Evolutionary conservation across 1,140 invertebrate genomes (phyloP).

Genomic region (Dinothrombium tinctorium): DNA sequence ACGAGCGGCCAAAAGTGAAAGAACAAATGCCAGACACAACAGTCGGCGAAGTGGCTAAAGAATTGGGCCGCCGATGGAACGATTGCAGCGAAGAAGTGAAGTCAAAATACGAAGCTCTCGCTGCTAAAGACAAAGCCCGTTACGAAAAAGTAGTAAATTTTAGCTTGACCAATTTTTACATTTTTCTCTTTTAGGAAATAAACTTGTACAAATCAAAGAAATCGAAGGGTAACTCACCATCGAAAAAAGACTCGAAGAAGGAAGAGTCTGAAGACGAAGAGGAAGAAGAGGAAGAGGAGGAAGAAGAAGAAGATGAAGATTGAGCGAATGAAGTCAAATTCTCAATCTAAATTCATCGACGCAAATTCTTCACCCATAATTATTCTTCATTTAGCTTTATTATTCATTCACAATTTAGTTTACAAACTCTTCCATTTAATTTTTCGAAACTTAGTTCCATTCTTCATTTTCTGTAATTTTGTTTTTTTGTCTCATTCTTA

Average conservation of each 20-base stretch:
- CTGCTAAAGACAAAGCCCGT: conserved; percentile 76
- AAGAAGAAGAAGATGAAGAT: conserved; percentile 17
- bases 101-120: conserved; percentile 70
- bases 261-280: conserved; percentile 12
- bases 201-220: conserved; percentile 27
- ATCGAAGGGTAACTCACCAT: conserved; percentile 30
- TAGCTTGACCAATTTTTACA: background rate
- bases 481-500: too few species aligned
- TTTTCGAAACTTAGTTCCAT: too few species aligned
- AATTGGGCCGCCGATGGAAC: conserved; percentile 84
- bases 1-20: conserved; percentile 82
- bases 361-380: too few species aligned
- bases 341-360: too few species aligned
- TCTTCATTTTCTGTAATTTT: too few species aligned
- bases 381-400: too few species aligned
- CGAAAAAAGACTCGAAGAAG: conserved; percentile 7
- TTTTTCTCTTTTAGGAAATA: conserved; percentile 13
- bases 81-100: conserved; percentile 57
- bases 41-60: conserved; percentile 93
- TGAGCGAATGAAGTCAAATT: too few species aligned
- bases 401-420: too few species aligned
- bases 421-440: too few species aligned
- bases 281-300: conserved; percentile 14
- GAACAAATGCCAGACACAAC: conserved; percentile 70
- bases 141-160: conserved; percentile 37